These are phyloP conservation scores for Eustalomyia histrio DNA, from an alignment of 2,888 invertebrate species.

Conservation along the genomic window DNA sequence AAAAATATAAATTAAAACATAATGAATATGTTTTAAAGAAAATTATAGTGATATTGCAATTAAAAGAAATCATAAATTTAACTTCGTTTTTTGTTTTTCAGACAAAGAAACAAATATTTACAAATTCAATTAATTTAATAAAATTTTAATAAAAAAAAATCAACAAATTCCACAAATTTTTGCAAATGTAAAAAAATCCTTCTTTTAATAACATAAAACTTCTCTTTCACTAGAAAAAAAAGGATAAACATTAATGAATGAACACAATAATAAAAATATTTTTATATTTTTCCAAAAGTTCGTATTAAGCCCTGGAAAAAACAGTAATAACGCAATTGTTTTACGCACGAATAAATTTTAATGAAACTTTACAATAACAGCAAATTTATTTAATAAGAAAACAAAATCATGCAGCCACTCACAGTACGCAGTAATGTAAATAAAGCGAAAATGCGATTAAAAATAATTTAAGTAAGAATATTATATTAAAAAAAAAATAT, in stretches of 20 bases:
- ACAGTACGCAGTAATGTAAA: slow-evolving; percentile 6
- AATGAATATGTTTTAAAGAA: too few species aligned
- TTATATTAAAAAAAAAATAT: slow-evolving; percentile 36
- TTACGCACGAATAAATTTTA: slow-evolving; percentile 69
- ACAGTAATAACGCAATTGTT: slow-evolving; percentile 57
- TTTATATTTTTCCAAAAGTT: background rate
- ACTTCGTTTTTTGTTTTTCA: background rate
- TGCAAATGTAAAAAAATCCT: slow-evolving; percentile 1
- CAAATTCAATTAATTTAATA: slow-evolving; percentile 39
- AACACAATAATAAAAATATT: slow-evolving; percentile 48
- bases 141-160: slow-evolving; percentile 52
- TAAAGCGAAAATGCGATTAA: slow-evolving; percentile 15
- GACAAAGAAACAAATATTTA: background rate
- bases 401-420: background rate
- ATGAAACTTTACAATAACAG: slow-evolving; percentile 65
- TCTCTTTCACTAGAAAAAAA: slow-evolving; percentile 23
- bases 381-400: slow-evolving; percentile 55
- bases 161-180: slow-evolving; percentile 47
- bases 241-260: slow-evolving; percentile 60
- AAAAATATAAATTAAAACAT: too few species aligned
- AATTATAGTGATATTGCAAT: too few species aligned
- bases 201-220: background rate
- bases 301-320: background rate
- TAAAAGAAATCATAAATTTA: background rate
- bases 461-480: background rate